Evolutionary conservation across 2,113 vertebrate species (phyloP), one percentile per base, ranked within the genome.

Genomic region (Microcebus jonahi): DNA sequence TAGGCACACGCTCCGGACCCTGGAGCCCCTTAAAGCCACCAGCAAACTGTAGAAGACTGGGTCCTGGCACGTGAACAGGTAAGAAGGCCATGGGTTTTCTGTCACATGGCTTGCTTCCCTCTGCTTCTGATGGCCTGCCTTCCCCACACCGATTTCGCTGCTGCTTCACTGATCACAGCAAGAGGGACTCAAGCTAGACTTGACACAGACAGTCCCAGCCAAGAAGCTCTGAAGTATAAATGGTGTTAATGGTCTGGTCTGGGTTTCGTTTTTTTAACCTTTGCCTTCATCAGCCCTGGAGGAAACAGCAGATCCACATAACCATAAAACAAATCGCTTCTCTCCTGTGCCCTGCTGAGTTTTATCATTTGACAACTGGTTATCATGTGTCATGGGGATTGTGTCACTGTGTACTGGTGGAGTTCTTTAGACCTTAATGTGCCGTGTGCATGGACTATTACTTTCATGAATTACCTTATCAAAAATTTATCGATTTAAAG

Each of bases 401-500:
- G 25, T 17, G 55, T 7, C n/a, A 70, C 29, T 13, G 13, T 29
- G 29, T 59, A 71, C 65, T 90, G 68, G 25, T 39, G 73, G 77
- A 31, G 67, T 11, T 84, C 81, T 87, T 81, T 83, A 89, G 67
- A 89, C 39, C 15, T 91, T 55, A n/a, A 67, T 18, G 36, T 59
- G 55, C 45, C 53, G 15, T 71, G 65, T 85, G 63, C 15, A 29
- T 81, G 83, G 80, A 65, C 83, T 79, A 63, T 34, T 27, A 29
- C 65, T 8, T 90, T 45, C 48, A 57, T 68, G 29, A 87, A 70
- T 96, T 55, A 27, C 63, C 34, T 91, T 42, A 27, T 75, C 48
- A 82, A 77, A 96, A 95, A 45, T 80, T 45, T 25, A 90, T 68
- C 88, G 80, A 50, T 55, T 85, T 90, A 45, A 88, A 92, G 79